phyloP scores from a whole-genome alignment of 2,888 invertebrate genomes.

The Chymomyza procnemis region DNA sequence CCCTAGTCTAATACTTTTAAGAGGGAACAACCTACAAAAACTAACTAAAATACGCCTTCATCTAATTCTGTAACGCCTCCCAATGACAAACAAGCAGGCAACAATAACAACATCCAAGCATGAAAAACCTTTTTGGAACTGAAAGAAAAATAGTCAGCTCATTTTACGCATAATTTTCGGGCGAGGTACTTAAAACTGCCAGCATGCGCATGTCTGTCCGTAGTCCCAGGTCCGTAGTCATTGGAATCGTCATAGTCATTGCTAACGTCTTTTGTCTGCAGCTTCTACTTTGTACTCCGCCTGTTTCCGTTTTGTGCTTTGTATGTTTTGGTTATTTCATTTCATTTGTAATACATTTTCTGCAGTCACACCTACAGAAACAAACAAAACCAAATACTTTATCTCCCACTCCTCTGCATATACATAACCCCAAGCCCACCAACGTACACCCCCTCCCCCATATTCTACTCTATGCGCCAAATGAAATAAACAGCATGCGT shows the following conservation, averaged over 20 bases:
- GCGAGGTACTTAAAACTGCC: slow-evolving; percentile 25
- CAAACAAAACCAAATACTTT: background rate
- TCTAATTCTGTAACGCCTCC: slow-evolving; percentile 23
- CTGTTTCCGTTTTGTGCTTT: slow-evolving; percentile 30
- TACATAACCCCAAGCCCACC: background rate
- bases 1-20: background rate
- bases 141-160: slow-evolving; percentile 1
- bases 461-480: background rate
- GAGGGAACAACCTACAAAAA: slow-evolving; percentile 2
- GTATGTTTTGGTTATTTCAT: slow-evolving; percentile 34
- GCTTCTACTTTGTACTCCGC: slow-evolving; percentile 22
- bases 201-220: background rate
- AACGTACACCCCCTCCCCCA: background rate
- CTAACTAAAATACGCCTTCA: slow-evolving; percentile 1
- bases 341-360: slow-evolving; percentile 64
- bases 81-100: slow-evolving; percentile 11
- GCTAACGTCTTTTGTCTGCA: slow-evolving; percentile 10
- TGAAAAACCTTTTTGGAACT: background rate
- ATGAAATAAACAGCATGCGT: slow-evolving; percentile 58
- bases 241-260: slow-evolving; percentile 19
- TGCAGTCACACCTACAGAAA: slow-evolving; percentile 59
- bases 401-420: background rate
- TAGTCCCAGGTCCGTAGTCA: no score
- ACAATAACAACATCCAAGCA: slow-evolving; percentile 11
- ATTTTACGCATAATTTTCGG: slow-evolving; percentile 37